Evolutionary conservation across 2,797 vertebrate species (phyloP), one percentile per base, ranked within the genome.

Genomic region (Tachyglossus aculeatus): DNA sequence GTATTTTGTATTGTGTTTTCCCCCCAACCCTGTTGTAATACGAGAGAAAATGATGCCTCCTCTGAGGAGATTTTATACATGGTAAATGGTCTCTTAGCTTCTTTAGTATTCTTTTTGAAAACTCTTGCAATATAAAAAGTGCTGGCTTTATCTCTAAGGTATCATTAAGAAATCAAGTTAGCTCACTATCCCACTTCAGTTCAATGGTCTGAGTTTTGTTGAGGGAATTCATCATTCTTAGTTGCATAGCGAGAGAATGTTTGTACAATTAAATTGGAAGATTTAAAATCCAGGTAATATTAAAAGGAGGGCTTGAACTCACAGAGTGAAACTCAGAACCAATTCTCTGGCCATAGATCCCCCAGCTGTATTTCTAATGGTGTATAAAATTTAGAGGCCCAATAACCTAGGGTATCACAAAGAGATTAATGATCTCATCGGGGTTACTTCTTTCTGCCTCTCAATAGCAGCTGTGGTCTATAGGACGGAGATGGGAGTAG

Each of bases 131-230:
- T 53, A 48, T 51, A 66, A 37, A 82, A 76, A 65, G 13, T n/a
- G 11, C 18, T 10, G 62, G 0, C 9, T 52, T 53, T 29, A 53
- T 59, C 51, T 15, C 45, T 43, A 33, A 39, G 4, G 1, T 52
- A 25, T 57, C n/a, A 11, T 47, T 10, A 60, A 2, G n/a, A 54
- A 81, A 80, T 67, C 13, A 53, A 39, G n/a, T 67, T 75, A 68
- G 21, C 32, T 63, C 34, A 36, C 14, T 76, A 1, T 54, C 33
- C 32, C 3, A 3, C n/a, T 44, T 67, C 21, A 33, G 19, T 31
- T 59, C 29, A 51, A 1, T 47, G 33, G 14, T 61, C 16, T 52
- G 37, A 33, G 9, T 6, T 41, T 61, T 15, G 41, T 74, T n/a
- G 55, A 19, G 34, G 1, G 7, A 53, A 9, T 62, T 78, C 6